Conservation (phyloP, 2,797 vertebrate genomes). For the Eospalax fontanierii region DNA sequence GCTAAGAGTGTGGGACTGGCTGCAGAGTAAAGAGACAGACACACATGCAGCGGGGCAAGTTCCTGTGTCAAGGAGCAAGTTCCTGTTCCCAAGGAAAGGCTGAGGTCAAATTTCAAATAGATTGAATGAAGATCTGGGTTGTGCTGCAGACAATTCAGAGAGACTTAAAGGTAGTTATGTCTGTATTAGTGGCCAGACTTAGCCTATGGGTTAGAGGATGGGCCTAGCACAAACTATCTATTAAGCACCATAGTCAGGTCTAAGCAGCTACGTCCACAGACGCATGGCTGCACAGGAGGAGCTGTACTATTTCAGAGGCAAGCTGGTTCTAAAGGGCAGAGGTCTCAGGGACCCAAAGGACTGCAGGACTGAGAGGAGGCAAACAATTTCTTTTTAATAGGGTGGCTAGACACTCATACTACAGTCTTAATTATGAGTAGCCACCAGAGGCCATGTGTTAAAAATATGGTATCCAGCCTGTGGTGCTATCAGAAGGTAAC, state of each 20-base stretch:
- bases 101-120: background rate
- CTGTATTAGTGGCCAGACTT: background rate
- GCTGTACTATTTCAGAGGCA: background rate
- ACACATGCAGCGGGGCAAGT: background rate
- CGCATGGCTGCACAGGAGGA: background rate
- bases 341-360: background rate
- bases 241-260: background rate
- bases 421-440: background rate
- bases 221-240: background rate
- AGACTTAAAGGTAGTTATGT: background rate
- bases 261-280: background rate
- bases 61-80: background rate
- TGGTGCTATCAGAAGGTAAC: background rate
- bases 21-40: no score
- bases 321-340: background rate
- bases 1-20: background rate
- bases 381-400: no score
- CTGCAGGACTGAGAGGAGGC: background rate
- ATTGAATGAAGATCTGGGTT: background rate
- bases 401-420: background rate
- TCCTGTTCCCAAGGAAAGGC: background rate
- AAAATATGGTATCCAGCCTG: background rate
- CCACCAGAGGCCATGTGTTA: background rate
- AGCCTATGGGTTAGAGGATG: background rate
- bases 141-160: background rate